These are phyloP conservation scores for Pyxicephalus adspersus DNA, from an alignment of 2,113 vertebrate genomes.

Conservation along the genomic window DNA sequence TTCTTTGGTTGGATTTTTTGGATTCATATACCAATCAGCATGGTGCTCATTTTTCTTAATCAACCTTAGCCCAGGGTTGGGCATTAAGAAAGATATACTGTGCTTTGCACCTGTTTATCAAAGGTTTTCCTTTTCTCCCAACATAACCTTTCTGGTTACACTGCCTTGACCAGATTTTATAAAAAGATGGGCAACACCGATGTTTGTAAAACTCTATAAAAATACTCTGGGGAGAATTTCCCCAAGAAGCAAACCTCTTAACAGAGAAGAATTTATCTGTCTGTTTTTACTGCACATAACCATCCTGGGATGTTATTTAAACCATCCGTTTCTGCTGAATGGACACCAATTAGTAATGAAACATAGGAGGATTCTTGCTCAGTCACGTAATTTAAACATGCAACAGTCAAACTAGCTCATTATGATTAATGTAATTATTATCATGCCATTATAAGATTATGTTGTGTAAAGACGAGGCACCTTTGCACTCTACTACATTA, in stretches of 20 bases:
- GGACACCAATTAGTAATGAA: conserved; percentile 41
- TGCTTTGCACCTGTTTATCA: no score
- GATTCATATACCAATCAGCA: no score
- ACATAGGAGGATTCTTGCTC: conserved; percentile 35
- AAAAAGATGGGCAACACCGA: no score
- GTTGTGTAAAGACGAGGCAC: conserved; percentile 48
- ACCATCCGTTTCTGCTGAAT: conserved; percentile 41
- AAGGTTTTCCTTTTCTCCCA: no score
- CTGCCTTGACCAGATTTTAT: no score
- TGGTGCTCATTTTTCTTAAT: no score
- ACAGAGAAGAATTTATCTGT: conserved; percentile 11
- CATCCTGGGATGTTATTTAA: conserved; percentile 26
- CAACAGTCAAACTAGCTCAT: conserved; percentile 44
- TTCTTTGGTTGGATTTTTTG: no score
- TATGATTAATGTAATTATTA: conserved; percentile 56
- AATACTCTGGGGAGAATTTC: neutral
- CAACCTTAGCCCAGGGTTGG: no score
- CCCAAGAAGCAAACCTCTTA: neutral
- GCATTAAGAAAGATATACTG: no score
- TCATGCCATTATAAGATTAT: conserved; percentile 52
- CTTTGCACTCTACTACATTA: conserved; percentile 52
- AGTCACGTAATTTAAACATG: conserved; percentile 32
- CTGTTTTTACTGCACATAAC: neutral
- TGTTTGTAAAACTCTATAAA: no score
- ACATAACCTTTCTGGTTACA: no score